Base-by-base conservation (phyloP, 2,888 invertebrate genomes). In the Hofmannophila pseudospretella region DNA sequence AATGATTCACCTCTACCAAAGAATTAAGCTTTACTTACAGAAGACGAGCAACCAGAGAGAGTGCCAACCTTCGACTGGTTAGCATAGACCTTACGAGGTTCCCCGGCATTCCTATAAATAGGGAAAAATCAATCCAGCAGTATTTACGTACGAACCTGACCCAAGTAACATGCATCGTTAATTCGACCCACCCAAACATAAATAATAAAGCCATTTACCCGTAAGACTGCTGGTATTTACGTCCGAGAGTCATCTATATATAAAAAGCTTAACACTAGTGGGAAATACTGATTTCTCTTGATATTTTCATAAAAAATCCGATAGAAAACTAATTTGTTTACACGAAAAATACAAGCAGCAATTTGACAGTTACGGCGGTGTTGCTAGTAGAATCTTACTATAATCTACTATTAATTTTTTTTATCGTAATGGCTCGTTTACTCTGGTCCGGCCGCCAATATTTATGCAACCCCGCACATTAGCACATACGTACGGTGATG, bases 21-120 rank as follows among this genome's bases (percentile, higher is more conserved):
- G 9, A 25, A 5, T 2, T 4, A n/a, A 12, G 11, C 3, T 23
- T 10, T 27, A 88, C 88, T 86, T 86, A 92, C 93, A 59, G 91
- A 91, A 39, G 92, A 92, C 43, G 92, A 92, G 71, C 91, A 92
- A 61, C 91, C 90, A 38, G 92, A 91, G 27, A 90, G 89, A 57
- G 90, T 88, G 54, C 90, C 91, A 60, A 90, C 89, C 80, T 92
- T 93, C 44, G 91, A 88, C 75, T 84, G 85, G 71, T 71, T 80
- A 76, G 73, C 71, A 75, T 75, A 84, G 67, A 76, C 82, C 76
- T 84, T 84, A 66, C 84, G 79, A 67, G 75, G 66, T 48, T 88
- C 81, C 72, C 84, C 85, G 67, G 84, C 85, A 80, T 85, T 86
- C 75, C 88, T 88, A 85, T 80, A 86, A 85, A 86, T 86, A 85